Base-by-base conservation (phyloP, 2,797 vertebrate genomes). In the Falco peregrinus region DNA sequence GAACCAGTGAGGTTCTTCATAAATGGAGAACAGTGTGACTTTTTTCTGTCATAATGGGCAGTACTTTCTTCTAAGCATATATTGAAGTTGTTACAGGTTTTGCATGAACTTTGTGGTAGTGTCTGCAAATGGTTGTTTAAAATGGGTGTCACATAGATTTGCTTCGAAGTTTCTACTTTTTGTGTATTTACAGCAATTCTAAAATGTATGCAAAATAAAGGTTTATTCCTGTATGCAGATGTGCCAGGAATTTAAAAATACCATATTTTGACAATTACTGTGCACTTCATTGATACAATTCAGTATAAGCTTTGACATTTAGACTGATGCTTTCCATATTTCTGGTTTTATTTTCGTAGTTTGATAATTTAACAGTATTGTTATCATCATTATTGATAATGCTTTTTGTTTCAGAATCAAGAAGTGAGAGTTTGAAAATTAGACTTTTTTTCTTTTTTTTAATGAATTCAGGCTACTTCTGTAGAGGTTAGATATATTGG, bases 191-290 rank as follows among this genome's bases (percentile, higher is more conserved):
- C 41, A 63, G 97, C 97, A 87, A 87, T 86, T 17, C 97, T 95
- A n/a, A 96, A 37, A 56, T 95, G 90, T 21, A 96, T 96, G 71
- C 98, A 98, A 74, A 98, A 98, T 94, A 98, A 81, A 51, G 97
- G 98, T 95, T 98, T 98, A 74, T 98, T 68, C 98, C 95, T 48
- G 98, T 98, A 90, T 98, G 98, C 18, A 97, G 97, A 82, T 98
- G 97, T 89, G 98, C 97, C 37, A 97, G 97, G 20, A 98, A 96
- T 54, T 98, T 91, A 24, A 94, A 95, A 93, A 98, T 75, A 29
- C 97, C 97, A 2, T 97, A 98, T 20, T 98, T 97, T 68, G 97
- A 96, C 65, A 97, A 97, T 71, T 98, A 97, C 4, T 96, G 93
- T 71, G 97, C 68, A 47, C 24, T 57, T 45, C 95, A 92, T 75